phyloP scores from a whole-genome alignment of 2,888 invertebrate species.

The Hydropsyche betteni region DNA sequence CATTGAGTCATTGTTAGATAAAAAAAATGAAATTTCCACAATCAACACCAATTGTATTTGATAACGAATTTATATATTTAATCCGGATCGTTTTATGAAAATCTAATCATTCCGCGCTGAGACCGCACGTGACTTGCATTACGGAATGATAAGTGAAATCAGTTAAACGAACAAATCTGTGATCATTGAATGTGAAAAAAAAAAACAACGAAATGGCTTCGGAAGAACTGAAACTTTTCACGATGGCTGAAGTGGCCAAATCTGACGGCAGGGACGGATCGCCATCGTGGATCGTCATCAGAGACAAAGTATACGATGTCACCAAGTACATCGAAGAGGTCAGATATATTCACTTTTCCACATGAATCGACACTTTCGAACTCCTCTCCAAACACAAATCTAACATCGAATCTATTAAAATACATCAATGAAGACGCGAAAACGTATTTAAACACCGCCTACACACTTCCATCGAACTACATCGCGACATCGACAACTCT shows the following conservation, averaged over 20 bases:
- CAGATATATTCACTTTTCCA: slow-evolving; percentile 46
- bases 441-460: no score
- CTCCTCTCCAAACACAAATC: no score
- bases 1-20: no score
- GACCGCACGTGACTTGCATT: not conserved
- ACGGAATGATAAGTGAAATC: not conserved
- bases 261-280: slow-evolving; percentile 67
- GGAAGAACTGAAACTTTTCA: slow-evolving; percentile 57
- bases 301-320: slow-evolving; percentile 74
- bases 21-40: no score
- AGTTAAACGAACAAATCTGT: not conserved
- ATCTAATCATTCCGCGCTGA: not conserved
- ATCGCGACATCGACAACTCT: no score
- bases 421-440: no score
- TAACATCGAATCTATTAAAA: no score
- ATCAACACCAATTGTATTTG: no score
- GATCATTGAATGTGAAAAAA: not conserved
- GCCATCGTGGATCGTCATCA: slow-evolving; percentile 72
- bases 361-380: no score
- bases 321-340: slow-evolving; percentile 71
- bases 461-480: no score
- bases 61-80: not conserved
- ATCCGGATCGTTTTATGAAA: not conserved
- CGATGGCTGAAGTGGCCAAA: slow-evolving; percentile 67
- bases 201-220: slow-evolving; percentile 35